A percentile compares a stretch with the other conserved stretches of the same genome.
phyloP scores from a whole-genome alignment of 2,797 vertebrate species.

The Enteromius trimaculatus region DNA sequence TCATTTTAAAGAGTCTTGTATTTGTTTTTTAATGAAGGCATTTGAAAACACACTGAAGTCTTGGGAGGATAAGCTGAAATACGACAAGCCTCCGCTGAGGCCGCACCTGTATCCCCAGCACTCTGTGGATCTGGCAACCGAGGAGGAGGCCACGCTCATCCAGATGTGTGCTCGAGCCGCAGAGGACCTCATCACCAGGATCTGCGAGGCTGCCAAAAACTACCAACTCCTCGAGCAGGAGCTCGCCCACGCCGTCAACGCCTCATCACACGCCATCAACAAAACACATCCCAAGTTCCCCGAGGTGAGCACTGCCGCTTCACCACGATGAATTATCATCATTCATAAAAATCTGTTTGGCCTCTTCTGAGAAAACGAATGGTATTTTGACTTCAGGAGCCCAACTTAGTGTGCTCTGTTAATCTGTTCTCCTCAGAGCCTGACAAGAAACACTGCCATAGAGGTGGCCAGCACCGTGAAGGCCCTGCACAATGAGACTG shows the following conservation, averaged over 20 bases:
- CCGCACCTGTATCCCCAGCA: slow-evolving; percentile 94
- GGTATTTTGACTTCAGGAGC: not conserved
- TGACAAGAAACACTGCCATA: slow-evolving; percentile 93
- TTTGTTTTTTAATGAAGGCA: slow-evolving; percentile 76
- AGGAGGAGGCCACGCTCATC: slow-evolving; percentile 88
- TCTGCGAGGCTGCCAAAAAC: slow-evolving; percentile 95
- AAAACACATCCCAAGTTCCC: slow-evolving; percentile 95
- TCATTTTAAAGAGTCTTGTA: not conserved
- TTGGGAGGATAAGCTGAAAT: slow-evolving; percentile 98
- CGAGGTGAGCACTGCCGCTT: slow-evolving; percentile 78
- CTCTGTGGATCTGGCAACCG: slow-evolving; percentile 89
- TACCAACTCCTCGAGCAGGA: slow-evolving; percentile 95
- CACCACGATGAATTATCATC: not conserved
- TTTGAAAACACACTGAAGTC: slow-evolving; percentile 98
- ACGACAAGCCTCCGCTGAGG: slow-evolving; percentile 88
- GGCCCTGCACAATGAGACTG: slow-evolving; percentile 95
- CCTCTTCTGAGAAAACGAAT: not conserved
- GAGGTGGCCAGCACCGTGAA: slow-evolving; percentile 95
- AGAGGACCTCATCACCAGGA: slow-evolving; percentile 97
- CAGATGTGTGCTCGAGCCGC: slow-evolving; percentile 91
- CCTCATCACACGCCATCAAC: slow-evolving; percentile 95
- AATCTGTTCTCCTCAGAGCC: slow-evolving; percentile 77
- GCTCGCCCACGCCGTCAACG: slow-evolving; percentile 96
- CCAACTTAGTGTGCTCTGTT: not conserved
- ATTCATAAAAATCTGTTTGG: not conserved